A percentile compares a stretch with the other conserved stretches of the same genome.
These are phyloP conservation scores for Meteorus colon DNA, from an alignment of 2,888 invertebrate genomes.

Conservation along the genomic window DNA sequence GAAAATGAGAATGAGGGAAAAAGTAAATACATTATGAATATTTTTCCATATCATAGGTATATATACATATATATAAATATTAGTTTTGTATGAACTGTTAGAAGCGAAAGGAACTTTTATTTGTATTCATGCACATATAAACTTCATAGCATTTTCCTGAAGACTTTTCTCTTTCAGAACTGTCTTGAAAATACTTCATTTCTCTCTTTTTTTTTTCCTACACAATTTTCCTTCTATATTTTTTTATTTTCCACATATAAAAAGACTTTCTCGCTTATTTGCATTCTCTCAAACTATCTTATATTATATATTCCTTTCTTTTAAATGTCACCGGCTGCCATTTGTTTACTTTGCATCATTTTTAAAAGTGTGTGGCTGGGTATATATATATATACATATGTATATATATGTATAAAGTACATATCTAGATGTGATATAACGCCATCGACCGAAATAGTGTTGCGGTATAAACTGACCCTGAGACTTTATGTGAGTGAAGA, in stretches of 20 bases:
- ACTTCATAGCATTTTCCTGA: neutral
- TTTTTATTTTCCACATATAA: neutral
- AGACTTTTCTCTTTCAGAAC: neutral
- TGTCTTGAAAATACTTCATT: neutral
- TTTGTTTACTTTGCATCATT: conserved; percentile 9
- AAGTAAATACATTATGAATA: neutral
- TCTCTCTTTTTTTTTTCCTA: neutral
- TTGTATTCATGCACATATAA: neutral
- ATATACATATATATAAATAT: neutral
- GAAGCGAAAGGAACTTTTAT: neutral
- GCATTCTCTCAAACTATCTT: neutral
- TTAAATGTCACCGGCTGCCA: conserved; percentile 19
- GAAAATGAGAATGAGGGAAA: neutral
- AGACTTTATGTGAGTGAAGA: conserved; percentile 26
- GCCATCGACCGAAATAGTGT: conserved; percentile 49
- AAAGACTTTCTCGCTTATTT: neutral
- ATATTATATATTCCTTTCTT: conserved; percentile 12
- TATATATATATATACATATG: neutral
- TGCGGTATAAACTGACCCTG: conserved; percentile 45
- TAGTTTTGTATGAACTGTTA: neutral
- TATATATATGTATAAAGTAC: neutral
- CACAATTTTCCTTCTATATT: neutral
- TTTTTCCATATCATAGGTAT: neutral
- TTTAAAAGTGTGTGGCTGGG: neutral
- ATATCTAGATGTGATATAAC: conserved; percentile 28